Evolutionary conservation across 1,140 invertebrate species (phyloP).

Genomic region (Drosophila jambulina): DNA sequence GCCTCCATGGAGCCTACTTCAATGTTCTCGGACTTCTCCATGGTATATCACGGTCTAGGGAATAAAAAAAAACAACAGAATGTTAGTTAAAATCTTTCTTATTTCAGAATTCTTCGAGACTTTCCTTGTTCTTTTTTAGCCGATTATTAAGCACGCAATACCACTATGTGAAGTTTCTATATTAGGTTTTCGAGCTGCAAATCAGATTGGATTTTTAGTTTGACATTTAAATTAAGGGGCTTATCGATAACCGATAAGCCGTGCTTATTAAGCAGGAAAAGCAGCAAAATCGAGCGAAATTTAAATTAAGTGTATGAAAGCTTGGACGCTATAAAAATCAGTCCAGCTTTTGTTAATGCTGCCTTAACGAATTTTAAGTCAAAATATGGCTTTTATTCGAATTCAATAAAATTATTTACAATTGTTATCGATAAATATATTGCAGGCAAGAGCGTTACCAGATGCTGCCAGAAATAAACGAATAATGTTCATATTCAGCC

Average conservation of each 20-base stretch:
- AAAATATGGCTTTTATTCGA: background rate
- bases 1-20: background rate
- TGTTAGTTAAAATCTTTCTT: background rate
- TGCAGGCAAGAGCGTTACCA: slow-evolving; percentile 19
- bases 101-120: background rate
- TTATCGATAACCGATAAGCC: background rate
- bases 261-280: too few relatives aligned
- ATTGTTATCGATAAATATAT: slow-evolving; percentile 10
- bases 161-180: background rate
- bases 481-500: background rate
- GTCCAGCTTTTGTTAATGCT: too few relatives aligned
- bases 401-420: background rate
- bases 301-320: too few relatives aligned
- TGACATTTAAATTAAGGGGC: background rate
- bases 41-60: background rate
- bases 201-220: background rate
- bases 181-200: background rate
- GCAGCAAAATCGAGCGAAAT: too few relatives aligned
- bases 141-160: background rate
- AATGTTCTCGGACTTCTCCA: background rate
- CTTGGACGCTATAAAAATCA: too few relatives aligned
- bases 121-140: background rate
- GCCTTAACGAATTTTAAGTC: background rate
- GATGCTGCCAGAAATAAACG: background rate
- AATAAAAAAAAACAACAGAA: background rate